Base-by-base conservation (phyloP, 1,140 invertebrate genomes). In the Drosophila parabipectinata region DNA sequence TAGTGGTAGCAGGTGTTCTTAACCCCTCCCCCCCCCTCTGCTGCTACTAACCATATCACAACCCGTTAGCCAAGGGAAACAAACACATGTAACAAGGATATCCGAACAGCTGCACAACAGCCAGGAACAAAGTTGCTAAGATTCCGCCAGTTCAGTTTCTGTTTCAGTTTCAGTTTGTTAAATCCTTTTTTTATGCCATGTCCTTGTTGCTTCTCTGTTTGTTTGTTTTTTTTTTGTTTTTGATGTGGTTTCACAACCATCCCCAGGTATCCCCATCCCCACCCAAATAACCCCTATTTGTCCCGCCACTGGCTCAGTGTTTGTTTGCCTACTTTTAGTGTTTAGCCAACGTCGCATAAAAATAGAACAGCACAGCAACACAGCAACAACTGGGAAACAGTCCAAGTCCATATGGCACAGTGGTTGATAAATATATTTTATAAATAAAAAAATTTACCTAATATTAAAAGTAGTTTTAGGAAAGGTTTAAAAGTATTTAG, bases 281-380 rank as follows among this genome's bases (percentile, higher is more conserved):
- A 21, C 21, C 10, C 53, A 28, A 15, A 12, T 12, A 41, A n/a
- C 7, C 55, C 39, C 55, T 41, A 34, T 34, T 34, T 34, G 39
- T 14, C 14, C 32, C 24, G 21, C 32, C 44, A 26, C 28, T 62
- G 41, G 52, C 60, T 51, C 51, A 28, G 26, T 61, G 68, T 73
- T 63, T 74, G 77, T 81, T 87, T 85, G 68, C 74, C 82, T 87
- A 87, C 73, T 85, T 85, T 85, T 58, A 85, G 78, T 87, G 82
- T 85, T 85, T 87, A 81, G 68, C 68, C 81, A 85, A 73, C 77
- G 68, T 81, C 78, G 82, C 78, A 85, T 81, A 87, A 87, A 87
- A 85, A 85, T 85, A 82, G 83, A 77, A 87, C 74, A 77, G 59
- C 72, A 45, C 73, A 44, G 34, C 45, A 50, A 10, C 39, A 41